Percentiles rank a stretch among this genome's conserved stretches.
phyloP scores from a whole-genome alignment of 1,140 invertebrate species.

The Drosophila parabipectinata region DNA sequence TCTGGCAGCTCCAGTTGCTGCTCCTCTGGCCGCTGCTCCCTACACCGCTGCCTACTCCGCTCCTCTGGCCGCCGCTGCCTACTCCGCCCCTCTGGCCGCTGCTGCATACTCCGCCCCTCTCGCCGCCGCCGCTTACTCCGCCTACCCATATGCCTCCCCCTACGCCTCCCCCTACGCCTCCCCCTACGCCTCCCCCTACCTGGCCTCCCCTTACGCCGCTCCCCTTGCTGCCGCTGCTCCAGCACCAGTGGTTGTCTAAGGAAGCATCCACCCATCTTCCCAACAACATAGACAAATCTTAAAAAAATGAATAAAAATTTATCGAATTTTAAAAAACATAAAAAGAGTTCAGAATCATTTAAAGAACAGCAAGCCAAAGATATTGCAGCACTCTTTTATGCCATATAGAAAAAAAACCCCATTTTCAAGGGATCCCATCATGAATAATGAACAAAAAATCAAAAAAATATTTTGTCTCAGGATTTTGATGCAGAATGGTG shows the following conservation, averaged over 20 bases:
- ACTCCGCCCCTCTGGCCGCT: slow-evolving; percentile 59
- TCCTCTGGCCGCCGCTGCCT: slow-evolving; percentile 64
- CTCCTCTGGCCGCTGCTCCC: slow-evolving; percentile 63
- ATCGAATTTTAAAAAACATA: slow-evolving; percentile 1
- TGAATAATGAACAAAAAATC: too few relatives aligned
- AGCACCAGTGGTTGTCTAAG: slow-evolving; percentile 56
- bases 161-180: slow-evolving; percentile 67
- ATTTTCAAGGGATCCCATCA: too few relatives aligned
- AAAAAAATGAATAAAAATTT: slow-evolving; percentile 22
- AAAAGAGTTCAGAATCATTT: neutral
- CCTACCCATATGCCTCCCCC: slow-evolving; percentile 31
- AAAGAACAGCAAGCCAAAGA: too few relatives aligned
- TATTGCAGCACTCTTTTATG: too few relatives aligned
- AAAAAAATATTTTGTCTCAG: too few relatives aligned
- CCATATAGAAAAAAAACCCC: too few relatives aligned
- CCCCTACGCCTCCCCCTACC: slow-evolving; percentile 31
- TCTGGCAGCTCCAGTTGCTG: slow-evolving; percentile 78
- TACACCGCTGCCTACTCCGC: slow-evolving; percentile 59
- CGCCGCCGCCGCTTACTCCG: slow-evolving; percentile 44
- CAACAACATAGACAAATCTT: slow-evolving; percentile 18
- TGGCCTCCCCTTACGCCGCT: slow-evolving; percentile 74
- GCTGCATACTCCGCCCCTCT: slow-evolving; percentile 63
- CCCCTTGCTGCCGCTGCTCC: slow-evolving; percentile 61
- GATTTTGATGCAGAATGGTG: too few relatives aligned
- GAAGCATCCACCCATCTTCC: neutral